Evolutionary conservation across 1,140 invertebrate species (phyloP).

Genomic region (Ruditapes philippinarum): DNA sequence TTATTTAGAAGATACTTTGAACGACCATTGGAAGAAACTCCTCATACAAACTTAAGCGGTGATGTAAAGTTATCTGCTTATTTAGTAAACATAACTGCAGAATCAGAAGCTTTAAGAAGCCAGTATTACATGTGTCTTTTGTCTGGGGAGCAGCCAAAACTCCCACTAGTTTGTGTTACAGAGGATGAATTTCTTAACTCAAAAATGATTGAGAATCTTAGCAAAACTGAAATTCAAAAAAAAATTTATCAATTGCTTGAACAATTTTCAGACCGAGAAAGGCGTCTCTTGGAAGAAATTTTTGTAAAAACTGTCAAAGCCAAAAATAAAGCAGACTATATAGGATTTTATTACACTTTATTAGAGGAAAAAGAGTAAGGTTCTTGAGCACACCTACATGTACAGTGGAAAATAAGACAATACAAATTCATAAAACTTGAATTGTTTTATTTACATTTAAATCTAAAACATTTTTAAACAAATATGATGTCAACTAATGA

Average conservation of each 20-base stretch:
- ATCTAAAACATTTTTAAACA: not conserved
- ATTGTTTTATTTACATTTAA: not conserved
- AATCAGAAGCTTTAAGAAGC: not conserved
- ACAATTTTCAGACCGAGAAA: not conserved
- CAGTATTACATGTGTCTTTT: not conserved
- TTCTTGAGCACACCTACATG: not conserved
- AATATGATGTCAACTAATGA: not conserved
- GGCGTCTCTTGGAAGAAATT: not conserved
- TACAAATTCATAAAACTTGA: too few relatives aligned
- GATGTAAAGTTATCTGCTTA: not conserved
- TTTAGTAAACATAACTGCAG: conserved; percentile 9
- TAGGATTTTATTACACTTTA: not conserved
- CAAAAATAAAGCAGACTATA: not conserved
- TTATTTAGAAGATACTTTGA: not conserved
- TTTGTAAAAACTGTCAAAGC: not conserved
- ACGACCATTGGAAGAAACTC: not conserved
- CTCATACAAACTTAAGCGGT: not conserved
- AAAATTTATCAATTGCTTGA: not conserved
- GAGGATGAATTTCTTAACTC: not conserved
- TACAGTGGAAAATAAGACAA: too few relatives aligned
- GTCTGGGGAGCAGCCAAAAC: not conserved
- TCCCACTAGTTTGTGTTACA: not conserved
- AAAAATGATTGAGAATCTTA: not conserved
- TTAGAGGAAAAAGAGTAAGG: not conserved
- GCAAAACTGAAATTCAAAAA: conserved; percentile 3